A percentile compares a stretch with the other conserved stretches of the same genome.
phyloP scores from a whole-genome alignment of 2,113 vertebrate genomes.

The Apteryx mantelli region DNA sequence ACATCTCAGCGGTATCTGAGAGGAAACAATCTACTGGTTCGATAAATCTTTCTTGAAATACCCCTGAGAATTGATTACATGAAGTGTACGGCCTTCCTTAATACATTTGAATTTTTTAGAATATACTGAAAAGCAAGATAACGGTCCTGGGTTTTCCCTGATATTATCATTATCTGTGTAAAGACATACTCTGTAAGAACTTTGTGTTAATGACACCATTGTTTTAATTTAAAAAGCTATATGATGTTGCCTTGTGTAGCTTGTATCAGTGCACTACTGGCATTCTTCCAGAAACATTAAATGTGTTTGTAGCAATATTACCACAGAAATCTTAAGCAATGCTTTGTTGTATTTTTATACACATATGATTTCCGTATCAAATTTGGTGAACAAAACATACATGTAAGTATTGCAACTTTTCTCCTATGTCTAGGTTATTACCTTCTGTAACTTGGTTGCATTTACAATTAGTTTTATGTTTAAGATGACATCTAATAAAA shows the following conservation, averaged over 20 bases:
- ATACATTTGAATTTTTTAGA: constrained; percentile 17
- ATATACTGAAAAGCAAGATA: constrained; percentile 1
- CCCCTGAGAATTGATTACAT: constrained; percentile 50
- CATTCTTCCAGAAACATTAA: background rate
- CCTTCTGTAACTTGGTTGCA: background rate
- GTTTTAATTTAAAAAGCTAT: constrained; percentile 23
- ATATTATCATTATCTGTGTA: background rate
- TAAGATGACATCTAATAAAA: background rate
- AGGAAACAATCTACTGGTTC: constrained; percentile 72
- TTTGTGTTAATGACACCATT: background rate
- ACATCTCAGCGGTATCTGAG: constrained; percentile 62
- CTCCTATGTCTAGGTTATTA: background rate
- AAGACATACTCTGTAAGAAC: background rate
- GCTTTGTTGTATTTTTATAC: background rate
- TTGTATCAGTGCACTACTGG: background rate
- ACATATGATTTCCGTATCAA: constrained; percentile 1
- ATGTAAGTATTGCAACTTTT: background rate
- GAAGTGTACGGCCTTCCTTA: constrained; percentile 19
- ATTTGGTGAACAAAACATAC: constrained; percentile 6
- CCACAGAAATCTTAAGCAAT: background rate
- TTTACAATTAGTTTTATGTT: background rate
- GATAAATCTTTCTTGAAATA: constrained; percentile 71
- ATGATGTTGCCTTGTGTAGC: background rate
- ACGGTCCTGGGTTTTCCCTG: background rate
- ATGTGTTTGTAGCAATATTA: background rate